Evolutionary conservation across 2,888 invertebrate genomes (phyloP), one percentile per base, ranked within the genome.

Genomic region (Gryllus longicercus): DNA sequence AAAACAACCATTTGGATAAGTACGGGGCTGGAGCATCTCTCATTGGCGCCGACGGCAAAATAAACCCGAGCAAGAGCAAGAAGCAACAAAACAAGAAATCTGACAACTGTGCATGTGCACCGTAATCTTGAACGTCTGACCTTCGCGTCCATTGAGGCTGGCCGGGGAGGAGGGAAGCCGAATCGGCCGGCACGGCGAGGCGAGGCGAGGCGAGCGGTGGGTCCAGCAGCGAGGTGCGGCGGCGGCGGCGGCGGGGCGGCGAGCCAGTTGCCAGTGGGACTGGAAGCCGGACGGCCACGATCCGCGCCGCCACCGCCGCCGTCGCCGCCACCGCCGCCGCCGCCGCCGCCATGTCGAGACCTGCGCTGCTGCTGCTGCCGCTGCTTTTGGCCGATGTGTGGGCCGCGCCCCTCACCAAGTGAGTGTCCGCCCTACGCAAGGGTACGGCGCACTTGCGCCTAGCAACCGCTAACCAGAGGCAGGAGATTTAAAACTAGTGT

Each of bases 41-140:
- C 63, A 63, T 63, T 63, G 63, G 63, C n/a, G 63, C 14, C n/a
- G 63, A 63, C 63, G 14, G 14, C 63, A 63, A 63, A 63, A 63
- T 18, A 63, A 63, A 18, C n/a, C 63, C 63, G 63, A n/a, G 63
- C 63, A 63, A 18, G 18, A 63, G 63, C 25, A 38, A 38, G 38
- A 38, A 38, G 38, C 38, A 38, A 38, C 38, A 38, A 38, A 38
- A n/a, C n/a, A 63, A 63, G 63, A 63, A 63, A n/a, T 63, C 16
- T n/a, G 63, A 63, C 63, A 14, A 63, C 63, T 14, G 63, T 18
- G 63, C 63, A 63, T 14, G 63, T 18, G 63, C 63, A 63, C 63
- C 63, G 63, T 63, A 63, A 18, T 63, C 63, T 63, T 63, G 63
- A 63, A 63, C 63, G 63, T 14, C 63, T 63, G 63, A 63, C 63